These are phyloP conservation scores for Bos javanicus DNA, from an alignment of 2,113 vertebrate species.

Conservation along the genomic window DNA sequence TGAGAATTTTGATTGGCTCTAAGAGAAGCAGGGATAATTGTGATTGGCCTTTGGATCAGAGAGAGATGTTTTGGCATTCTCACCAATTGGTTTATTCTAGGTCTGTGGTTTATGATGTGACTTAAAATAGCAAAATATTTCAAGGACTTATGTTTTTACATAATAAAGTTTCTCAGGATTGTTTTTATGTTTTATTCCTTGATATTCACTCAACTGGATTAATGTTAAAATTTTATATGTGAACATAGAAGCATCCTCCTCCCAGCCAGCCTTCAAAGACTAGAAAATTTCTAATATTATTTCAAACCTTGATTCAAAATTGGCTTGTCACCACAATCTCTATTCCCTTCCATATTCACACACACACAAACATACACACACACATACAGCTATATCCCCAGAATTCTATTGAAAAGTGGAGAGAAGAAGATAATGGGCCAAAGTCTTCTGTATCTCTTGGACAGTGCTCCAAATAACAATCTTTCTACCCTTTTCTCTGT, in stretches of 20 bases:
- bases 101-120: neutral
- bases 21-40: neutral
- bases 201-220: neutral
- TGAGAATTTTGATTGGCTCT: neutral
- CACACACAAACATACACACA: neutral
- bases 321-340: neutral
- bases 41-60: neutral
- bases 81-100: neutral
- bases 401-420: neutral
- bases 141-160: neutral
- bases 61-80: neutral
- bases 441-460: neutral
- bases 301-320: neutral
- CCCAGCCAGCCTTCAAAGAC: accelerated
- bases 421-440: neutral
- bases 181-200: neutral
- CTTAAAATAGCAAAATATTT: neutral
- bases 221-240: neutral
- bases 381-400: neutral
- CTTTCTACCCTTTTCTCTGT: neutral
- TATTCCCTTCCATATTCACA: neutral
- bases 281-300: neutral
- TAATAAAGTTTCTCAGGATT: neutral
- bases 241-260: neutral
- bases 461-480: neutral